These are phyloP conservation scores for Mixornis gularis DNA, from an alignment of 2,113 vertebrate species.

Conservation along the genomic window DNA sequence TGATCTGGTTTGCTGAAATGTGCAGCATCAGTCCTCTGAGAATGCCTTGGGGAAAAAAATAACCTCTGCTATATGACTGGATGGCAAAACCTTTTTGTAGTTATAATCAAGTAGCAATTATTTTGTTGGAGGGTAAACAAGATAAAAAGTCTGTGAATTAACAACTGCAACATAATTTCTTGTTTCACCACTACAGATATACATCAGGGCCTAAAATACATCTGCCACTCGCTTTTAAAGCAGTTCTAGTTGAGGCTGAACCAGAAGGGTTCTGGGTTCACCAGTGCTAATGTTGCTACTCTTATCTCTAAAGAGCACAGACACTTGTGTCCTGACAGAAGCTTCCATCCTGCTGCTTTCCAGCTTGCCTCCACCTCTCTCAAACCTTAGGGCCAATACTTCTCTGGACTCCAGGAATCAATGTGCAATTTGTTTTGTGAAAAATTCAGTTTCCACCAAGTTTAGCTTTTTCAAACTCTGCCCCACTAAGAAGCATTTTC, in stretches of 20 bases:
- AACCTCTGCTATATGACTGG: constrained; percentile 37
- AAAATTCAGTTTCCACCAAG: neutral
- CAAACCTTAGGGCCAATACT: neutral
- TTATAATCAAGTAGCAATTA: constrained; percentile 56
- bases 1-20: constrained; percentile 41
- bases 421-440: neutral
- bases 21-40: constrained; percentile 31
- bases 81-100: constrained; percentile 56
- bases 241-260: neutral
- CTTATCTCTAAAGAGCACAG: neutral
- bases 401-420: neutral
- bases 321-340: neutral
- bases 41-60: constrained; percentile 49
- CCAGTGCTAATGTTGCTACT: neutral
- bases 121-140: constrained; percentile 58
- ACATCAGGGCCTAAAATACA: neutral
- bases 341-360: neutral
- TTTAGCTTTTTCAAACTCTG: neutral
- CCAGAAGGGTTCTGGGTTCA: neutral
- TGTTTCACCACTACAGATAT: neutral
- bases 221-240: neutral
- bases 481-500: neutral
- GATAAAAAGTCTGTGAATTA: constrained; percentile 44
- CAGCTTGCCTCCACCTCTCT: neutral
- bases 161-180: neutral